phyloP scores from a whole-genome alignment of 2,797 vertebrate species.

The Agapornis canus region DNA sequence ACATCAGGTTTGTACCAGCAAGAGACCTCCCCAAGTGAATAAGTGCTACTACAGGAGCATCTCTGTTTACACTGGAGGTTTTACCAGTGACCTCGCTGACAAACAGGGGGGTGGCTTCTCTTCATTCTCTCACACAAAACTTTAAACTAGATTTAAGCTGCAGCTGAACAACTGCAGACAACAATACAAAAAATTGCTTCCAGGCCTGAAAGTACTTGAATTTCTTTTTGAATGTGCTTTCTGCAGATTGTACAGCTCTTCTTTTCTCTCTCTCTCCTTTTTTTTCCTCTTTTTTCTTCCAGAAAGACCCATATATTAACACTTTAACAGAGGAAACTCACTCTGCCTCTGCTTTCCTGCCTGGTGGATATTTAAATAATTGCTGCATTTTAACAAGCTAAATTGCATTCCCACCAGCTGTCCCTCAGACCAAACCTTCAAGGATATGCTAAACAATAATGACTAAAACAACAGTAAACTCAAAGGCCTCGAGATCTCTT shows the following conservation, averaged over 20 bases:
- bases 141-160: neutral
- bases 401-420: constrained; percentile 59
- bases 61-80: neutral
- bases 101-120: neutral
- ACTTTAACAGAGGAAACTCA: constrained; percentile 38
- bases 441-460: constrained; percentile 51
- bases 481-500: constrained; percentile 49
- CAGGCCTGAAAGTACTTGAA: neutral
- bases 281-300: neutral
- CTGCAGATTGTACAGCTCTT: neutral
- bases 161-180: neutral
- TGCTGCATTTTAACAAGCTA: constrained; percentile 57
- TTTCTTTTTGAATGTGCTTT: neutral
- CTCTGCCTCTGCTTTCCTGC: constrained; percentile 31
- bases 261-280: rapidly evolving
- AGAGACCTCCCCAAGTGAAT: neutral
- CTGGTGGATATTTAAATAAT: constrained; percentile 63
- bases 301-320: constrained; percentile 21
- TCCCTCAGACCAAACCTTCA: constrained; percentile 47
- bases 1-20: neutral
- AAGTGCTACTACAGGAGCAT: neutral
- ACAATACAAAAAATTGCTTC: neutral
- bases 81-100: neutral
- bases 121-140: neutral
- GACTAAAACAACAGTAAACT: constrained; percentile 35